Conservation (phyloP, 2,888 invertebrate species). For the Tiliacea aurago region DNA sequence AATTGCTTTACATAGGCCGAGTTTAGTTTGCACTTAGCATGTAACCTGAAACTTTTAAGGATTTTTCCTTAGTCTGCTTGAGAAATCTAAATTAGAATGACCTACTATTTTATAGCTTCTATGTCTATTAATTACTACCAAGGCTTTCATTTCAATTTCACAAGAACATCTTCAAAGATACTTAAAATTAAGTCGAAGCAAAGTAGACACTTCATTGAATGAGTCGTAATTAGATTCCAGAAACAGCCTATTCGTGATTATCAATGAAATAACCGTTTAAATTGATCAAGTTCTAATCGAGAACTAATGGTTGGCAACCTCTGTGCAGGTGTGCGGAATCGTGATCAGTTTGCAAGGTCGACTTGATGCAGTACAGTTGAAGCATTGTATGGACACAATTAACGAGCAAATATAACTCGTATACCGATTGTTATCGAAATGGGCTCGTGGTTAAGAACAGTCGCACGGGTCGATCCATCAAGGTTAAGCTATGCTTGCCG, state of each 20-base stretch:
- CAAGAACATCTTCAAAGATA: conserved; percentile 14
- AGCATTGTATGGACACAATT: conserved; percentile 73
- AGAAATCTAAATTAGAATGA: background rate
- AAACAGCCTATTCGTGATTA: conserved; percentile 25
- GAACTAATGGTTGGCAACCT: conserved; percentile 45
- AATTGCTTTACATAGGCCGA: conserved; percentile 17
- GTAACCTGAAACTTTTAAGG: background rate
- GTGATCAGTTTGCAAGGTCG: conserved; percentile 81
- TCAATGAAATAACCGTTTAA: conserved; percentile 29
- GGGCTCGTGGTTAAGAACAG: conserved; percentile 31
- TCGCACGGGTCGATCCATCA: conserved; percentile 4
- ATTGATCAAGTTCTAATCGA: conserved; percentile 46
- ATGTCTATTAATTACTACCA: background rate
- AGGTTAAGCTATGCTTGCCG: conserved; percentile 18
- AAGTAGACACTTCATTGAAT: conserved; percentile 14
- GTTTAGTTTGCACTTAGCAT: background rate
- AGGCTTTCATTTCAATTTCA: conserved; percentile 12
- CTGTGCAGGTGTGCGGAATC: conserved; percentile 77
- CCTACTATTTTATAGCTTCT: background rate
- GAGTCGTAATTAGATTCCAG: conserved; percentile 17
- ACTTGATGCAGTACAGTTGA: conserved; percentile 67
- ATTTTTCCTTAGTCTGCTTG: background rate
- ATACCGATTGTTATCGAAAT: conserved; percentile 46
- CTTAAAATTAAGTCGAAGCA: conserved; percentile 5
- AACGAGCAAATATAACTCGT: conserved; percentile 69